Evolutionary conservation across 2,888 invertebrate species (phyloP).

Genomic region (Lithophane socia): DNA sequence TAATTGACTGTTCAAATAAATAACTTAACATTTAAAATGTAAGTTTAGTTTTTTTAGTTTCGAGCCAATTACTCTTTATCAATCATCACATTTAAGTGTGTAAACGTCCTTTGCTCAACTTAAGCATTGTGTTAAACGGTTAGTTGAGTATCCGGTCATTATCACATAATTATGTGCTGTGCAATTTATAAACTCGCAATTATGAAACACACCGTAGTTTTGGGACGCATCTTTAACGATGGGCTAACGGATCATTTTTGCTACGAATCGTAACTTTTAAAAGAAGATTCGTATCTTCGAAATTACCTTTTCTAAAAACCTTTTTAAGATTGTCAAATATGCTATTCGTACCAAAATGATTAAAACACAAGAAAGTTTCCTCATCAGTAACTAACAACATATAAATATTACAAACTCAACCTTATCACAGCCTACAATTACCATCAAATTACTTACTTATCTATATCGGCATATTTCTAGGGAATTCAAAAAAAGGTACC

Average conservation of each 20-base stretch:
- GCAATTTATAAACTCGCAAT: not conserved
- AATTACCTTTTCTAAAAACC: not conserved
- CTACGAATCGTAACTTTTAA: not conserved
- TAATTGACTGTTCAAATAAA: constrained; percentile 34
- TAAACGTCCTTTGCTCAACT: not conserved
- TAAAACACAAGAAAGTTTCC: not conserved
- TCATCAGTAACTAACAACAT: not conserved
- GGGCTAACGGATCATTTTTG: not conserved
- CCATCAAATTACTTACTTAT: constrained; percentile 55
- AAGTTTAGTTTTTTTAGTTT: constrained; percentile 27
- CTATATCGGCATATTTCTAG: constrained; percentile 54
- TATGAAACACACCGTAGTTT: not conserved
- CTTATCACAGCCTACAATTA: constrained; percentile 41
- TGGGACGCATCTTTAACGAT: not conserved
- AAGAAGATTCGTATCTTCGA: not conserved
- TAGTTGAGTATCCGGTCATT: constrained; percentile 2
- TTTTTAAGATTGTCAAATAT: not conserved
- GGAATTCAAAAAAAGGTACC: constrained; percentile 67
- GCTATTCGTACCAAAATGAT: not conserved
- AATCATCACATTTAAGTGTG: constrained; percentile 14
- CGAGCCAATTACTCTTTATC: constrained; percentile 32
- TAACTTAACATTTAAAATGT: constrained; percentile 35
- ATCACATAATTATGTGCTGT: not conserved
- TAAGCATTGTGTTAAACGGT: not conserved
- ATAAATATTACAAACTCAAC: not conserved